Evolutionary conservation across 1,140 invertebrate species (phyloP), one percentile per base, ranked within the genome.

Genomic region (Platyscapa corneri): DNA sequence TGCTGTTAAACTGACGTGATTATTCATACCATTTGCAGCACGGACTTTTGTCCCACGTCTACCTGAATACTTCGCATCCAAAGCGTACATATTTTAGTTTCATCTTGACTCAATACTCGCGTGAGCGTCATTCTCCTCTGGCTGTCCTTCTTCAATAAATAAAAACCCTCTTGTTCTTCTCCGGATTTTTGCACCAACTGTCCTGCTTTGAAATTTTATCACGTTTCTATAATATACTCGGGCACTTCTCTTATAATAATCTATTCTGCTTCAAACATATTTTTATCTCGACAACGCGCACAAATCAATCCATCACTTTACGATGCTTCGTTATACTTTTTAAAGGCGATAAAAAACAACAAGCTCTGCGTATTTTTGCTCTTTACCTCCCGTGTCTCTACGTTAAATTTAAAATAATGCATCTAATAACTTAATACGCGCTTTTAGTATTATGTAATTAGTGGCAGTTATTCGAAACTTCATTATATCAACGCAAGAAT

Each of bases 111-210:
- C 56, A 99, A 93, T 74, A 99, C 97, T 89, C 97, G 96, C 0
- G 97, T 97, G 3, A 99, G 94, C 16, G 98, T 99, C 89, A 96
- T 96, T 88, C 99, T 95, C 77, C 98, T 94, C 92, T 99, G 98
- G 10, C 98, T 99, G 90, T 99, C 99, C 92, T 99, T 99, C 91
- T 99, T 98, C 14, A 99, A 93, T 77, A 99, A 93, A 93, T 99
- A 99, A 91, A 99, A 99, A 0, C 97, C 97, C 91, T 98, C 97
- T 74, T 96, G 95, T 92, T 98, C 97, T 67, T 95, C 95, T n/a
- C 94, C 94, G 75, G 93, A 92, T 88, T 94, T 94, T 39, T 90
- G 90, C 23, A 89, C 90, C 18, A 91, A 84, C 89, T 92, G 92
- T 12, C 91, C 92, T 91, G 49, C 27, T 64, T 81, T 78, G 20